phyloP scores from a whole-genome alignment of 2,888 invertebrate genomes.

The Hydropsyche betteni region DNA sequence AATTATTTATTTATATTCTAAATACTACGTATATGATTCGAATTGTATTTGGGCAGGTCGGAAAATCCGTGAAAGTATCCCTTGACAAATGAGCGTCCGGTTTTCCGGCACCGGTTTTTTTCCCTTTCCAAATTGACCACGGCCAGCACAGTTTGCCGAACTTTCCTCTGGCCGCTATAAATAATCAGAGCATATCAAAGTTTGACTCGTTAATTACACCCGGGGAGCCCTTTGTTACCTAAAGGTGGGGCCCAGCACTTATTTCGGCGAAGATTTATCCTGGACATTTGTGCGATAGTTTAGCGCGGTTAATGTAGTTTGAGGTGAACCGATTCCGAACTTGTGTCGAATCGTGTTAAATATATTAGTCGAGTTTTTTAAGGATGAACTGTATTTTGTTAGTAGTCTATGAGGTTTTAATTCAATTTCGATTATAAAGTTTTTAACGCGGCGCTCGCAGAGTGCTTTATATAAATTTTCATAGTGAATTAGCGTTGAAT shows the following conservation, averaged over 20 bases:
- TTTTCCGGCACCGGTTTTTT: background rate
- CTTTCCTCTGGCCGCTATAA: conserved; percentile 38
- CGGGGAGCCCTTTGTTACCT: conserved; percentile 33
- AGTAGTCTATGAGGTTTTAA: background rate
- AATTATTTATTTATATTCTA: too few species aligned
- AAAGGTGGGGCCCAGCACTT: conserved; percentile 12
- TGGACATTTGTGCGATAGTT: conserved; percentile 9
- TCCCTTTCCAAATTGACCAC: conserved; percentile 23
- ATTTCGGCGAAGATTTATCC: conserved; percentile 28
- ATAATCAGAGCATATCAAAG: conserved; percentile 46
- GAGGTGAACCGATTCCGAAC: background rate
- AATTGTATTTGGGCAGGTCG: background rate
- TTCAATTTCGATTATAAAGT: too few species aligned
- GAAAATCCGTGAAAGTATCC: conserved; percentile 10
- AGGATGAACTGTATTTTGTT: background rate
- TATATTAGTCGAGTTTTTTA: background rate
- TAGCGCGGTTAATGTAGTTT: conserved; percentile 24
- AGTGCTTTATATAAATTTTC: background rate
- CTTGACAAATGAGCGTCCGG: conserved; percentile 36
- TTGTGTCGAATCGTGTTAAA: too few species aligned
- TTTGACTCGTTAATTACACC: conserved; percentile 45
- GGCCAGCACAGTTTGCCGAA: conserved; percentile 24
- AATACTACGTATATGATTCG: too few species aligned
- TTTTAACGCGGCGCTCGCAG: background rate
- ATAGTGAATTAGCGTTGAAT: background rate